Percentiles rank a stretch among this genome's conserved stretches.
These are phyloP conservation scores for Ctenoplectra terminalis DNA, from an alignment of 1,140 invertebrate genomes.

Conservation along the genomic window DNA sequence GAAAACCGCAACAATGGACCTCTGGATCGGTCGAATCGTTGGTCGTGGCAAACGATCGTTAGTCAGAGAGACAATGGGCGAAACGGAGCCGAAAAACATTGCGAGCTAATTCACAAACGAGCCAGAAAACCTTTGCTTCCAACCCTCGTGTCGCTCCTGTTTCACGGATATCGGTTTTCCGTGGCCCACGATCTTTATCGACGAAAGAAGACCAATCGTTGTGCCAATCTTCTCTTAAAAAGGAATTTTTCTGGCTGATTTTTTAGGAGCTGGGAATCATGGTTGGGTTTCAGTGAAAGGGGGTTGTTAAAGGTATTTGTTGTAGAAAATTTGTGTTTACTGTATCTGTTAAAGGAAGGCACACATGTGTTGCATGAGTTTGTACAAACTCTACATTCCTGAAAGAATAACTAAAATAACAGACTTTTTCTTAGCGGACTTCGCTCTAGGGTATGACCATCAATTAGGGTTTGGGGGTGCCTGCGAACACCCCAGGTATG, in stretches of 20 bases:
- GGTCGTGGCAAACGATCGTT: conserved; percentile 47
- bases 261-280: no score
- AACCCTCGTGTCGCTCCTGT: neutral
- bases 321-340: no score
- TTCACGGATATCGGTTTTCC: conserved; percentile 63
- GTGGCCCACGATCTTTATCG: conserved; percentile 36
- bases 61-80: conserved; percentile 45
- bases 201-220: conserved; percentile 9
- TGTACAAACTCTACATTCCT: no score
- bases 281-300: neutral
- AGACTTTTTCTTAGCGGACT: no score
- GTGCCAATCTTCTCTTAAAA: neutral
- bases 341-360: no score
- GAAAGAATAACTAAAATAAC: no score
- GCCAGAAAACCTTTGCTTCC: conserved; percentile 1
- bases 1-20: conserved; percentile 46
- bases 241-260: neutral
- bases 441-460: no score
- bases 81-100: neutral
- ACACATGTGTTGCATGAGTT: no score
- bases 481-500: no score
- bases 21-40: conserved; percentile 3
- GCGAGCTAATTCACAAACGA: conserved; percentile 28
- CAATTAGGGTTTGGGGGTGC: no score
- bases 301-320: no score